Evolutionary conservation across 2,113 vertebrate species (phyloP), one percentile per base, ranked within the genome.

Genomic region (Phyllostomus hastatus): DNA sequence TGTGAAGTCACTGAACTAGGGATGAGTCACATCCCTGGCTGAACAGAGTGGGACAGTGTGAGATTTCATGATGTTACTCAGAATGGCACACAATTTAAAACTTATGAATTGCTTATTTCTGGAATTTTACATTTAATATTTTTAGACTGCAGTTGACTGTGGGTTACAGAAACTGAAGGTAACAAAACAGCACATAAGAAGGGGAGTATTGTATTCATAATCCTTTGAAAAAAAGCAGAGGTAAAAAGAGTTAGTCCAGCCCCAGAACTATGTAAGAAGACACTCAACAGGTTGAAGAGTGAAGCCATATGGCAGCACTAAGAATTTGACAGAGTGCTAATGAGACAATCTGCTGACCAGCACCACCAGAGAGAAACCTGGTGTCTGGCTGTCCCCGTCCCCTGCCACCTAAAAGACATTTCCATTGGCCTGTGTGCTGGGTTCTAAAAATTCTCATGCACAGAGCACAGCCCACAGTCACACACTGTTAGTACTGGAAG

Each of bases 311-410:
- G 97, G 97, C 92, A 66, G 38, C 83, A 28, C 75, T 87, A 94
- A 90, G 70, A 14, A 54, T 92, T 22, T 91, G 52, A 91, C 83
- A 76, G 76, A 72, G 72, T 84, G 87, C 95, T 95, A 97, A 96
- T 97, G 91, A 97, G 90, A 87, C 87, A 87, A 94, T 96, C 97
- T 97, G 97, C 75, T 95, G 94, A 87, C 87, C 90, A 87, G 91
- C 69, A 83, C 73, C 80, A 43, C 81, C 91, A 83, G 88, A 2
- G 43, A 92, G 96, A 85, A 97, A 81, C 38, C 96, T 75, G 67
- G 75, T 12, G 0, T 19, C 72, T 59, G 43, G 50, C 46, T 66
- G 90, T 28, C 95, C 78, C 96, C 16, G 10, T 78, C 38, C 82
- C 78, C 73, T 89, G 85, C 50, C 81, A 89, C 93, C 82, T 38